Evolutionary conservation across 2,113 vertebrate genomes (phyloP).

Genomic region (Okapia johnstoni): DNA sequence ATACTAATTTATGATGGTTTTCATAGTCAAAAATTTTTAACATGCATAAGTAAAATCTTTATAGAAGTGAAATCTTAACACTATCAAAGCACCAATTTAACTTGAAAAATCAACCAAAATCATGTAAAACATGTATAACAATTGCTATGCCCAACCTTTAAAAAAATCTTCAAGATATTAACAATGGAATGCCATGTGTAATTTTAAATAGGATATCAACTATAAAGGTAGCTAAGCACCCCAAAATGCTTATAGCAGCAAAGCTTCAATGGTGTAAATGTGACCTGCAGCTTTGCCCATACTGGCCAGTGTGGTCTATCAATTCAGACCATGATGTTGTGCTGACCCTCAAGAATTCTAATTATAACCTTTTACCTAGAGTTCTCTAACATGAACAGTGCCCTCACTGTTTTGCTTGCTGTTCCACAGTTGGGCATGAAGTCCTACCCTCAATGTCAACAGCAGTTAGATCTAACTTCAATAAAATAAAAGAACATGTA

Average conservation of each 20-base stretch:
- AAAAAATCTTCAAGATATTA: constrained; percentile 15
- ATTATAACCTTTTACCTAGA: background rate
- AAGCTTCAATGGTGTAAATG: background rate
- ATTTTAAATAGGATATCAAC: constrained; percentile 7
- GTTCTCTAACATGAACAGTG: background rate
- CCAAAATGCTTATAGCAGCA: background rate
- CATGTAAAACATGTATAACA: constrained; percentile 1
- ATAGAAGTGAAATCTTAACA: background rate
- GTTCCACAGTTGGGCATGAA: background rate
- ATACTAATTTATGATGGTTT: background rate
- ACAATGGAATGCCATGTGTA: background rate
- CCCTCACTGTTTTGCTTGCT: background rate
- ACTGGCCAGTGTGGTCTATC: background rate
- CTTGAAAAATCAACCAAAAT: background rate
- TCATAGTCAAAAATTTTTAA: background rate
- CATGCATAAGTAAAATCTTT: background rate
- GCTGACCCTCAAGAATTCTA: constrained; percentile 38
- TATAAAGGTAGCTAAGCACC: background rate
- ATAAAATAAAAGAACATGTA: constrained; percentile 50
- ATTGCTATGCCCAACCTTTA: background rate
- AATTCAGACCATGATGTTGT: background rate
- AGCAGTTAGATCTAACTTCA: constrained; percentile 20
- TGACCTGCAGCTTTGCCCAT: background rate
- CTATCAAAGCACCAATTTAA: constrained; percentile 27
- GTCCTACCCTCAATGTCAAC: background rate